These are phyloP conservation scores for Podiceps cristatus DNA, from an alignment of 2,113 vertebrate genomes.

Conservation along the genomic window DNA sequence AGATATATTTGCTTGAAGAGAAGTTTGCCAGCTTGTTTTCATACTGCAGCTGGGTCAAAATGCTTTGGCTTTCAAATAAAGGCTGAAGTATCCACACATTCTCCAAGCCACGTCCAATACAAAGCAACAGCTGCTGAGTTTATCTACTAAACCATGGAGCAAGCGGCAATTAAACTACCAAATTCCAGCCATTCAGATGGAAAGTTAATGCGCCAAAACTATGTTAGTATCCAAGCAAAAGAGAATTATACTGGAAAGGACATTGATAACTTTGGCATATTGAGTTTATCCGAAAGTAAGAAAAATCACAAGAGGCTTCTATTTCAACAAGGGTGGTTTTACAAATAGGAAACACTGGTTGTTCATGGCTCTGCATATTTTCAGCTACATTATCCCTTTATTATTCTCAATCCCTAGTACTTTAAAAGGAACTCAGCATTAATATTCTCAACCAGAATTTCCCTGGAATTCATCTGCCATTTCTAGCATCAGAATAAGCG, in stretches of 20 bases:
- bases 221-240: slow-evolving; percentile 24
- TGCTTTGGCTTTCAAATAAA: slow-evolving; percentile 65
- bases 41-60: slow-evolving; percentile 69
- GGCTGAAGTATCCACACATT: slow-evolving; percentile 65
- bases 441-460: neutral
- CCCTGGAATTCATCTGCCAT: neutral
- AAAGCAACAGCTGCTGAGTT: slow-evolving; percentile 75
- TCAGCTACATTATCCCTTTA: neutral
- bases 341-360: neutral
- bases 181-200: slow-evolving; percentile 53
- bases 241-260: neutral
- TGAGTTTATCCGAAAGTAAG: slow-evolving; percentile 5
- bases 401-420: neutral
- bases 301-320: neutral
- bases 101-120: slow-evolving; percentile 66
- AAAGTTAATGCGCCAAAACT: slow-evolving; percentile 56
- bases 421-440: neutral
- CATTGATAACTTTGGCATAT: slow-evolving; percentile 13
- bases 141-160: slow-evolving; percentile 68
- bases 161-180: slow-evolving; percentile 71
- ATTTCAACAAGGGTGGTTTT: neutral
- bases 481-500: neutral
- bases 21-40: slow-evolving; percentile 57
- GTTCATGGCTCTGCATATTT: neutral
- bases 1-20: slow-evolving; percentile 42